Conservation (phyloP, 1,140 invertebrate species). For the Nebria ingens region DNA sequence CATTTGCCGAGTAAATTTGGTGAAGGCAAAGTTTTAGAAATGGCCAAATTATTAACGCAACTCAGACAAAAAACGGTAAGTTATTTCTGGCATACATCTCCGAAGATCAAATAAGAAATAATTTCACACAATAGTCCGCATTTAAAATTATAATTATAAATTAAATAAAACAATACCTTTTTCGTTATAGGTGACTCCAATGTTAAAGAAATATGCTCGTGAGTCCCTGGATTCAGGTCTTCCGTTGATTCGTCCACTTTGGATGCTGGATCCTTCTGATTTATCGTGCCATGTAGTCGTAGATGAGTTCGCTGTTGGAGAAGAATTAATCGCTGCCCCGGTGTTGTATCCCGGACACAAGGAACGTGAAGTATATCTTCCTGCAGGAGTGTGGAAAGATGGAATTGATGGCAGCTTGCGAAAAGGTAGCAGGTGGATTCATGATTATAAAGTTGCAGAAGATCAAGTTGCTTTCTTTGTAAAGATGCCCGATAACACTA, state of each 20-base stretch:
- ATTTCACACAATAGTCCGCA: neutral
- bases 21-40: conserved; percentile 60
- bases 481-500: conserved; percentile 72
- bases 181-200: conserved; percentile 48
- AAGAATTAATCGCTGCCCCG: conserved; percentile 85
- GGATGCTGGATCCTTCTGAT: conserved; percentile 83
- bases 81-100: conserved; percentile 11
- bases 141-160: neutral
- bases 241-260: conserved; percentile 80
- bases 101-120: neutral
- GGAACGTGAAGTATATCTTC: conserved; percentile 62
- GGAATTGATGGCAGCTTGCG: conserved; percentile 73
- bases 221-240: conserved; percentile 66
- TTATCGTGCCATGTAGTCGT: conserved; percentile 62
- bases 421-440: conserved; percentile 82
- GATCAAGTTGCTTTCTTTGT: conserved; percentile 77
- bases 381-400: conserved; percentile 81
- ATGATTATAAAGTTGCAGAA: conserved; percentile 69
- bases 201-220: conserved; percentile 63
- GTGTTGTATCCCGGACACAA: conserved; percentile 57
- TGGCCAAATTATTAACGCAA: conserved; percentile 62
- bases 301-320: conserved; percentile 85
- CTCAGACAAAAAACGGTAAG: conserved; percentile 63
- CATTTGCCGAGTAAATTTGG: conserved; percentile 80
- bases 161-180: conserved; percentile 13